Evolutionary conservation across 1,140 invertebrate species (phyloP), one percentile per base, ranked within the genome.

Genomic region (Steinernema feltiae): DNA sequence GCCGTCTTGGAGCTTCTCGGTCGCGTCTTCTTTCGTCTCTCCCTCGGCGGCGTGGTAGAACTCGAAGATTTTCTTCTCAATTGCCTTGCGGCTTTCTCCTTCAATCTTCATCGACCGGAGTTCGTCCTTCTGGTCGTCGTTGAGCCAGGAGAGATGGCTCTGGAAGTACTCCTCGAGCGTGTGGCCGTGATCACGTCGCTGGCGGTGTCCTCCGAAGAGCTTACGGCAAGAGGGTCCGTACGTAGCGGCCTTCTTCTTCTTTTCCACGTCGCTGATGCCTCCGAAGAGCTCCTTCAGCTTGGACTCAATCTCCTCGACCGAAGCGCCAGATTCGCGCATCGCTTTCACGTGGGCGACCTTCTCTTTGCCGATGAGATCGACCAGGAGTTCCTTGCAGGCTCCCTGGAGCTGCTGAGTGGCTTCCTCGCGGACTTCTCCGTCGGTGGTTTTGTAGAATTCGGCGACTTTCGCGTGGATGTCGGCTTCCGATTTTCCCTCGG

Each of bases 131-230:
- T 78, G 76, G 12, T 31, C 48, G 35, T 78, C 76, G 1, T 27
- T 72, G 1, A 78, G 24, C 76, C 76, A 78, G 12, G 3, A 32
- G 1, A 78, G 71, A 29, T 78, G 76, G 2, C 27, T 75, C 30
- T 78, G 79, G 30, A 78, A 78, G 29, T 78, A 78, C 17, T 78
- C 76, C 32, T 78, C 76, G 0, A 78, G 32, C 17, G 78, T 71
- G 48, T 78, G 76, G 76, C 21, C 32, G 76, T 76, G 74, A 41
- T 31, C 41, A 46, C 53, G 53, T 7, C 53, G 53, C 24, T 63
- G 7, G 24, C 53, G 53, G 53, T 7, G 24, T 3, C 7, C 35
- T 41, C 41, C 31, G 41, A 35, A 69, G 53, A 73, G 7, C 32
- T 73, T 48, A 48, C 72, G 72, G 41, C 72, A 71, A 48, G 12